Conservation (phyloP, 2,888 invertebrate genomes). For the Acleris laterana region DNA sequence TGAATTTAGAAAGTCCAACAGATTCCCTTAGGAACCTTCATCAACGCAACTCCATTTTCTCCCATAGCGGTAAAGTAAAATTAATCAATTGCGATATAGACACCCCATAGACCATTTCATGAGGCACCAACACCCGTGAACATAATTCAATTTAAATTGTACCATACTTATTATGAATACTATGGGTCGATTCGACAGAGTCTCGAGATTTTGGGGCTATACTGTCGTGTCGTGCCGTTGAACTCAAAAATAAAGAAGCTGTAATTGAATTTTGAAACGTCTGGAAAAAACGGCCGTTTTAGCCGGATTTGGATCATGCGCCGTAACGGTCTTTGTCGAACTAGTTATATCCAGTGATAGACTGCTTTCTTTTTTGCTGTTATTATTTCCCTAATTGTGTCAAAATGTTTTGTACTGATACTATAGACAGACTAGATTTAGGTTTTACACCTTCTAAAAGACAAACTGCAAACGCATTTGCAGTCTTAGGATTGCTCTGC, state of each 20-base stretch:
- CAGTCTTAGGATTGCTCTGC: too few relatives aligned
- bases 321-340: conserved; percentile 25
- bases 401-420: too few relatives aligned
- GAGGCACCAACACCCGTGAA: conserved; percentile 74
- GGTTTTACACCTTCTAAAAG: too few relatives aligned
- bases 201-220: conserved; percentile 67
- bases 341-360: conserved; percentile 9
- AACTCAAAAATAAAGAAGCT: conserved; percentile 67
- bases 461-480: too few relatives aligned
- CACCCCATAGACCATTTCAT: conserved; percentile 80
- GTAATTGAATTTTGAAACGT: conserved; percentile 76
- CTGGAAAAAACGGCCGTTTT: conserved; percentile 41
- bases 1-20: conserved; percentile 25
- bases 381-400: too few relatives aligned
- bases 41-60: conserved; percentile 50
- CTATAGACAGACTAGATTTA: too few relatives aligned
- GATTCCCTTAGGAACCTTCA: conserved; percentile 38
- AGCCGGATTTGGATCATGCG: conserved; percentile 29
- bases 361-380: not conserved
- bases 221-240: conserved; percentile 73
- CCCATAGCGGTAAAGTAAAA: conserved; percentile 72
- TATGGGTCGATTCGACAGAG: conserved; percentile 71
- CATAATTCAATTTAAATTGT: conserved; percentile 81
- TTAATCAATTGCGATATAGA: conserved; percentile 73
- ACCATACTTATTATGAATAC: conserved; percentile 68